phyloP scores from a whole-genome alignment of 2,113 vertebrate species.

The Sinocyclocheilus grahami region DNA sequence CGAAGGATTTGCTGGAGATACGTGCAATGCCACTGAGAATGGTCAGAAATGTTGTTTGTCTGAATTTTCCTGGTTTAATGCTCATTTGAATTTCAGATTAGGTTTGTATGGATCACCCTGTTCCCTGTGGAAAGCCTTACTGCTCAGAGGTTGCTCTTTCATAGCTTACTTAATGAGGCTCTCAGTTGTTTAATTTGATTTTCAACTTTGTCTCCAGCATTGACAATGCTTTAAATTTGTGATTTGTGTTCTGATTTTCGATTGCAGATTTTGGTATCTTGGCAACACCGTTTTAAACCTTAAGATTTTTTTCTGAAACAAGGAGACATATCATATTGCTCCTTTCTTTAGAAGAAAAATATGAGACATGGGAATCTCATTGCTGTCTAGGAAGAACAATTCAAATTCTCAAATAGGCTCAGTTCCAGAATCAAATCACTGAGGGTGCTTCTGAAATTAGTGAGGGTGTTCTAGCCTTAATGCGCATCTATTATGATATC shows the following conservation, averaged over 20 bases:
- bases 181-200: not conserved
- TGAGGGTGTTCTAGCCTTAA: not conserved
- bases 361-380: not conserved
- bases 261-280: not conserved
- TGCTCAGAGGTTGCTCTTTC: not conserved
- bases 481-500: not conserved
- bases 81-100: slow-evolving; percentile 27
- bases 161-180: not conserved
- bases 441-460: not conserved
- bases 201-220: not conserved
- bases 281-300: not conserved
- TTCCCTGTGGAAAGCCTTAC: not conserved
- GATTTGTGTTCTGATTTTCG: not conserved
- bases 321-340: not conserved
- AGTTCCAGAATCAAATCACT: not conserved
- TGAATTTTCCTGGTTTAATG: not conserved
- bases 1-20: slow-evolving; percentile 84
- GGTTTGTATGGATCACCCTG: not conserved
- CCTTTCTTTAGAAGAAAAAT: not conserved
- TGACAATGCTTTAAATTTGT: not conserved
- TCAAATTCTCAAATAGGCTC: not conserved
- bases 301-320: not conserved
- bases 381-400: not conserved
- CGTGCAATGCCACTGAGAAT: slow-evolving; percentile 86
- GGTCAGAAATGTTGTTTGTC: slow-evolving; percentile 69